Evolutionary conservation across 2,888 invertebrate species (phyloP).

Genomic region (Polyommatus iphigenia): DNA sequence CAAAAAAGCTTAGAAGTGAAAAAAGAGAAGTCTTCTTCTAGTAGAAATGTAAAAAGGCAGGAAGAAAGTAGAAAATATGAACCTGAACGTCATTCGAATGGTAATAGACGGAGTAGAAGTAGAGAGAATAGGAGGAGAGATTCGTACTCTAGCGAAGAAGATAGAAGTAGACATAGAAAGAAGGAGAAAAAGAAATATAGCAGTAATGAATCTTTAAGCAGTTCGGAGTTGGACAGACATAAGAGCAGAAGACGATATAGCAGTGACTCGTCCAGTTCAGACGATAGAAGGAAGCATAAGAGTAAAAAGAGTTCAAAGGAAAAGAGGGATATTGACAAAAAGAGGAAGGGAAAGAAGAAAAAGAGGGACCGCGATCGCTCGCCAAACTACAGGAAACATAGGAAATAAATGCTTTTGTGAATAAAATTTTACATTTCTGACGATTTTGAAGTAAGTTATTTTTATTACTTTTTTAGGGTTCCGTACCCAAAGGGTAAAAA

Average conservation of each 20-base stretch:
- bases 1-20: conserved; percentile 54
- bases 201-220: conserved; percentile 43
- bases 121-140: conserved; percentile 42
- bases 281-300: conserved; percentile 49
- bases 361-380: conserved; percentile 76
- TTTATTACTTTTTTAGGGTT: conserved; percentile 1
- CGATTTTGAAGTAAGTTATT: background rate
- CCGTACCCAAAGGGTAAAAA: no score
- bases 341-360: conserved; percentile 80
- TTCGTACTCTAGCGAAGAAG: conserved; percentile 48
- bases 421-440: conserved; percentile 26
- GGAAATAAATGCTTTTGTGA: conserved; percentile 55
- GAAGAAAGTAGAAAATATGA: conserved; percentile 45
- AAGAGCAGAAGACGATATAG: conserved; percentile 48
- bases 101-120: conserved; percentile 46
- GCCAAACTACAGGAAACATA: conserved; percentile 74
- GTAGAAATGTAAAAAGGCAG: conserved; percentile 47
- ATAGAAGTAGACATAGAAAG: conserved; percentile 39
- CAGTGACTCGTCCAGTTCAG: conserved; percentile 49
- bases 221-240: conserved; percentile 35
- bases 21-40: conserved; percentile 52
- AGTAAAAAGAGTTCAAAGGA: conserved; percentile 65
- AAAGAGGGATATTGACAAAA: conserved; percentile 77
- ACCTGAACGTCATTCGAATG: conserved; percentile 49
- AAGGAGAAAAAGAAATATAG: conserved; percentile 46